Evolutionary conservation across 2,888 invertebrate species (phyloP).

Genomic region (Acrocyrtus sp.): DNA sequence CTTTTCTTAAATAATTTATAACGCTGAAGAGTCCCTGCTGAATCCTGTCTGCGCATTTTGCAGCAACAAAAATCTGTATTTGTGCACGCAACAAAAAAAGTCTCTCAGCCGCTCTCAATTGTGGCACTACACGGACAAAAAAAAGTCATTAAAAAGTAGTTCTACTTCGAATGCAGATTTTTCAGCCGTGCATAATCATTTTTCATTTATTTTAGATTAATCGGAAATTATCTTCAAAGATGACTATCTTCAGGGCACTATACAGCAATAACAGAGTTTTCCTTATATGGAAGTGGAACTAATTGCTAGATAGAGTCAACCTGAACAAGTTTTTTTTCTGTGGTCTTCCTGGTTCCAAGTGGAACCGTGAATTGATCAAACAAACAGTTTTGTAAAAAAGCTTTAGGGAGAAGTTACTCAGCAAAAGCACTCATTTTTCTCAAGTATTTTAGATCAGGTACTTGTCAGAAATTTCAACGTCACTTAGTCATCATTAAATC

Average conservation of each 20-base stretch:
- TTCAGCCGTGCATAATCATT: too few relatives aligned
- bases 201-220: neutral
- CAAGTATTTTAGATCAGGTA: too few relatives aligned
- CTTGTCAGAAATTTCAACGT: too few relatives aligned
- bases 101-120: too few relatives aligned
- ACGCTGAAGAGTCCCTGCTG: neutral
- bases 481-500: too few relatives aligned
- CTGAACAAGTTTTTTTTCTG: neutral
- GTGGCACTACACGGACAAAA: neutral
- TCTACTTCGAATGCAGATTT: neutral
- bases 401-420: neutral
- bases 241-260: neutral
- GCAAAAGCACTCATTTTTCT: too few relatives aligned
- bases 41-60: neutral
- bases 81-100: too few relatives aligned
- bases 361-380: slow-evolving; percentile 8
- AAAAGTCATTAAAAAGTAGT: neutral
- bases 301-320: neutral
- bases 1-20: neutral
- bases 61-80: neutral
- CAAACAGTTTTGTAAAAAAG: too few relatives aligned
- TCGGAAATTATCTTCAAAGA: neutral
- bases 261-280: too few relatives aligned
- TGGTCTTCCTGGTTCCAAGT: neutral
- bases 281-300: neutral